A percentile compares a stretch with the other conserved stretches of the same genome.
phyloP scores from a whole-genome alignment of 2,113 vertebrate genomes.

The Gnathonemus echidnorhynchus region DNA sequence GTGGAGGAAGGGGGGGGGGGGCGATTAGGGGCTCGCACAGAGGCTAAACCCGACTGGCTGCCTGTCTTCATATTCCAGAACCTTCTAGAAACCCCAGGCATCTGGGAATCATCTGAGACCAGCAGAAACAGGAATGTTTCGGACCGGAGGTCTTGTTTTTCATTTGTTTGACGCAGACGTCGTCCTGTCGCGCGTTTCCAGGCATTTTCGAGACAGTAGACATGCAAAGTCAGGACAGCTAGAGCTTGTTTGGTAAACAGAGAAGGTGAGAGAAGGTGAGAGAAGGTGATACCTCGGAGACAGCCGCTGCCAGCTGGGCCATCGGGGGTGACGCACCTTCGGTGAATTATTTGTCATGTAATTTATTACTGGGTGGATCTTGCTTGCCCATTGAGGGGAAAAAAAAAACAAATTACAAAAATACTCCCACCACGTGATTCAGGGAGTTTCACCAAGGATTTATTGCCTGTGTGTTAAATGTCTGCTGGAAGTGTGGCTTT shows the following conservation, averaged over 20 bases:
- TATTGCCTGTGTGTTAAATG: slow-evolving; percentile 12
- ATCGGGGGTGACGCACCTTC: not conserved
- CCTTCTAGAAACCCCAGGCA: not conserved
- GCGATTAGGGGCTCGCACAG: not conserved
- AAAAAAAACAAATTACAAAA: not conserved
- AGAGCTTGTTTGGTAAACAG: not conserved
- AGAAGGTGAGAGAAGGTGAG: slow-evolving; percentile 10
- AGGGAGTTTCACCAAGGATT: not conserved
- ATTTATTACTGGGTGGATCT: slow-evolving; percentile 1
- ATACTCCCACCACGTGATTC: not conserved
- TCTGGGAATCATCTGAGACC: not conserved
- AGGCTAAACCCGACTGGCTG: not conserved
- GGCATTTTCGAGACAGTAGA: not conserved
- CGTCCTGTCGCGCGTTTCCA: not conserved
- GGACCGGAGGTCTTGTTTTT: not conserved
- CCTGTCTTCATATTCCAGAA: not conserved
- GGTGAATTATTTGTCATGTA: not conserved
- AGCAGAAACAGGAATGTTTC: not conserved
- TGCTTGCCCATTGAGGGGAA: not conserved
- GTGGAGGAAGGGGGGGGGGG: not conserved
- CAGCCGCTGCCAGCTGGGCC: not conserved
- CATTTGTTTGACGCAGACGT: not conserved
- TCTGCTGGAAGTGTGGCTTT: not conserved
- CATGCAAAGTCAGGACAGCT: not conserved
- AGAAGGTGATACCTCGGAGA: not conserved